phyloP scores from a whole-genome alignment of 2,888 invertebrate species.

The Lycophotia porphyrea region DNA sequence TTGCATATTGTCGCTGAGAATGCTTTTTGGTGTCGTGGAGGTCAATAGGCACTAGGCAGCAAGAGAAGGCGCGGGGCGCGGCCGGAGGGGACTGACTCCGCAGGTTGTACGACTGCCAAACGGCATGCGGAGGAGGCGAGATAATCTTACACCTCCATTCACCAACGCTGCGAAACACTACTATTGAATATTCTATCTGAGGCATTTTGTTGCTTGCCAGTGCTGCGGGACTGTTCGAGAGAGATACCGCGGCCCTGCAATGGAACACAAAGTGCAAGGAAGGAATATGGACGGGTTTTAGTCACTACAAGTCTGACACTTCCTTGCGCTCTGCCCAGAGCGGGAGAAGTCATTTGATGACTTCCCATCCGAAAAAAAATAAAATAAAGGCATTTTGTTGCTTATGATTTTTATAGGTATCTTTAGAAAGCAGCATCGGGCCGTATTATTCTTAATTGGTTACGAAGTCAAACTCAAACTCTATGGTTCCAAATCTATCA shows the following conservation, averaged over 20 bases:
- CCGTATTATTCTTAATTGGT: not conserved
- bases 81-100: constrained; percentile 60
- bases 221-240: no score
- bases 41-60: constrained; percentile 72
- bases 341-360: no score
- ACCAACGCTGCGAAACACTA: constrained; percentile 47
- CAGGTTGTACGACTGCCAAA: constrained; percentile 62
- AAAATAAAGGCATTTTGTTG: constrained; percentile 19
- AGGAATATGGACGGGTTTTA: no score
- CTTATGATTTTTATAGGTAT: not conserved
- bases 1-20: constrained; percentile 77
- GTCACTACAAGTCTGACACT: no score
- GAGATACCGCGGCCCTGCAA: no score
- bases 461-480: not conserved
- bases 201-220: constrained; percentile 12
- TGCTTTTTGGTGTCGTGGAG: constrained; percentile 76
- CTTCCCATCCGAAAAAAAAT: no score
- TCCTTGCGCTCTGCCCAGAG: no score
- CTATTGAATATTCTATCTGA: constrained; percentile 4
- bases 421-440: not conserved
- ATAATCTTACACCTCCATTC: constrained; percentile 64
- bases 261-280: no score
- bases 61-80: constrained; percentile 53
- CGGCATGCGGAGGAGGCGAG: constrained; percentile 58
- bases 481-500: not conserved